A percentile compares a stretch with the other conserved stretches of the same genome.
Conservation (phyloP, 2,797 vertebrate genomes). For the Microchirus variegatus region DNA sequence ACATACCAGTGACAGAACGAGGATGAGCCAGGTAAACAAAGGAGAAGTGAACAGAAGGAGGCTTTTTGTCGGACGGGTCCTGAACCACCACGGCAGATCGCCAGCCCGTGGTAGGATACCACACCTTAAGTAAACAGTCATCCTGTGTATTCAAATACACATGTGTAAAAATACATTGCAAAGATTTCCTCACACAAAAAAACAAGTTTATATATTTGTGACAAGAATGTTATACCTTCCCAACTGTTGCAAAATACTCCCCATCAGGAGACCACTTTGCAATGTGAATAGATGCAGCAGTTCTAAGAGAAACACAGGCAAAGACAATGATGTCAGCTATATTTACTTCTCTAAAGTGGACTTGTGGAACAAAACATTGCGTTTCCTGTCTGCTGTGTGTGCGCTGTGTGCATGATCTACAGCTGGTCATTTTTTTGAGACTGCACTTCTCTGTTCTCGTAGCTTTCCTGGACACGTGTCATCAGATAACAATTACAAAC, state of each 20-base stretch:
- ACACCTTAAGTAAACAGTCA: constrained; percentile 96
- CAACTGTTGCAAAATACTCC: constrained; percentile 96
- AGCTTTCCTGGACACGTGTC: constrained; percentile 27
- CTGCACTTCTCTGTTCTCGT: constrained; percentile 43
- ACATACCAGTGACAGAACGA: constrained; percentile 93
- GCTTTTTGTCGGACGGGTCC: constrained; percentile 86
- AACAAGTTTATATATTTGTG: neutral
- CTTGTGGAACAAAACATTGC: neutral
- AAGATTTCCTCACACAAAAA: neutral
- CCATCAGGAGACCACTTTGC: constrained; percentile 98
- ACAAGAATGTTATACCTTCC: constrained; percentile 84
- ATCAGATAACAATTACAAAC: constrained; percentile 52
- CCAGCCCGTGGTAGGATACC: constrained; percentile 96
- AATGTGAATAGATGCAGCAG: constrained; percentile 90
- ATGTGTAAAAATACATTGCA: neutral
- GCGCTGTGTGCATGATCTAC: constrained; percentile 5
- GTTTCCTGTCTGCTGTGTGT: constrained; percentile 15
- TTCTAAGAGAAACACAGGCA: constrained; percentile 74
- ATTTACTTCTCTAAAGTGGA: constrained; percentile 47
- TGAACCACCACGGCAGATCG: constrained; percentile 92
- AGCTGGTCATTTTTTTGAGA: constrained; percentile 19
- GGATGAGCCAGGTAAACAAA: constrained; percentile 98
- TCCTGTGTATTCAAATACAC: constrained; percentile 79
- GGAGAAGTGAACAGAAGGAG: constrained; percentile 86
- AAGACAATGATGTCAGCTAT: constrained; percentile 28